Evolutionary conservation across 2,113 vertebrate genomes (phyloP).

Genomic region (Heliornis fulica): DNA sequence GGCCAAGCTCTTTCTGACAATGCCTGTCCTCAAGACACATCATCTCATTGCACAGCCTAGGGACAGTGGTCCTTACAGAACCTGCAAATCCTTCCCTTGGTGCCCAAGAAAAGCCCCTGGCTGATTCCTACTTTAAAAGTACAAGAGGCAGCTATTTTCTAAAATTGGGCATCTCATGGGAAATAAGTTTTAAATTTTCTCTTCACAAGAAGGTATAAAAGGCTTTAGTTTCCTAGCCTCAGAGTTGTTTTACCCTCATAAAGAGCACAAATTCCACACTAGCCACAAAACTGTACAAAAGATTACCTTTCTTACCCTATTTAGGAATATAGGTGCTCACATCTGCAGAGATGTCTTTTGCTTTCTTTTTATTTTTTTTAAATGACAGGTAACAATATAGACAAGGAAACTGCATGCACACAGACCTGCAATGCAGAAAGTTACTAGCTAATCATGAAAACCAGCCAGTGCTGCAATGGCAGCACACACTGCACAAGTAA

Average conservation of each 20-base stretch:
- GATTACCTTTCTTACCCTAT: not conserved
- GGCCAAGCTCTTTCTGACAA: not conserved
- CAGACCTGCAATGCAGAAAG: slow-evolving; percentile 27
- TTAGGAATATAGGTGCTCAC: not conserved
- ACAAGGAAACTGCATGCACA: not conserved
- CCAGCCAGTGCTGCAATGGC: not conserved
- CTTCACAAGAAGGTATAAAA: not conserved
- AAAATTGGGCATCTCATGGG: not conserved
- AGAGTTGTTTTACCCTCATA: not conserved
- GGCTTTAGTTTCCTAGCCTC: not conserved
- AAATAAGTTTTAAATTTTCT: not conserved
- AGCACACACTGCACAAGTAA: not conserved
- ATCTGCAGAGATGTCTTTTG: not conserved
- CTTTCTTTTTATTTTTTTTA: not conserved
- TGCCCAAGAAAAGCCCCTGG: not conserved
- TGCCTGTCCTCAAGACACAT: accelerated
- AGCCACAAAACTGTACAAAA: not conserved
- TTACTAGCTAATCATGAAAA: not conserved
- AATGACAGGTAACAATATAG: not conserved
- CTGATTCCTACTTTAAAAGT: not conserved
- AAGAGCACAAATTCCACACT: not conserved
- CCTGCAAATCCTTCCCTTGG: not conserved
- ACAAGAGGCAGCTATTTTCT: not conserved
- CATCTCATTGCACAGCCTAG: too few species aligned
- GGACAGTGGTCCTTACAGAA: not conserved